Evolutionary conservation across 2,113 vertebrate genomes (phyloP).

Genomic region (Xenopus borealis): DNA sequence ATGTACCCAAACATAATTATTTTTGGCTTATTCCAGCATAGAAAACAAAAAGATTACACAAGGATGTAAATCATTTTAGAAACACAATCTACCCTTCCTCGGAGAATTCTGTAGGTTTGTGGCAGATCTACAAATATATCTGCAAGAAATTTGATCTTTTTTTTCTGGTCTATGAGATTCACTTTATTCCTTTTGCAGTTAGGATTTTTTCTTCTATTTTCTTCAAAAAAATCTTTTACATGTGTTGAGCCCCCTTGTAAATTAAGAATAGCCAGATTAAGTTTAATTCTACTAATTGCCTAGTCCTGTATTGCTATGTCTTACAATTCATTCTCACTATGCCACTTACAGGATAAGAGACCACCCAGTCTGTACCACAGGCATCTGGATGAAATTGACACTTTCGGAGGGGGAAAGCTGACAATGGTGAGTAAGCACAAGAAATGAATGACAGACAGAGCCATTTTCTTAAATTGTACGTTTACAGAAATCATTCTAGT

Average conservation of each 20-base stretch:
- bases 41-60: too few relatives aligned
- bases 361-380: neutral
- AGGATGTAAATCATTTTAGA: too few relatives aligned
- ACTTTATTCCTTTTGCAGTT: too few relatives aligned
- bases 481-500: too few relatives aligned
- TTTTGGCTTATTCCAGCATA: too few relatives aligned
- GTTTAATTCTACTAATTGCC: constrained; percentile 4
- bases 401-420: neutral
- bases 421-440: neutral
- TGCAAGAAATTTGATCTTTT: too few relatives aligned
- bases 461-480: too few relatives aligned
- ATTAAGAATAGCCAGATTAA: constrained; percentile 1
- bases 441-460: neutral
- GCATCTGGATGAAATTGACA: constrained; percentile 32
- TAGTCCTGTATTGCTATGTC: constrained; percentile 17
- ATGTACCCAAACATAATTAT: too few relatives aligned
- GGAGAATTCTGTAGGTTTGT: too few relatives aligned
- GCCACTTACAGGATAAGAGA: constrained; percentile 10
- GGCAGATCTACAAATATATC: too few relatives aligned
- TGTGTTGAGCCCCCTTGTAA: neutral
- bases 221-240: neutral
- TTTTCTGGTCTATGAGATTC: too few relatives aligned
- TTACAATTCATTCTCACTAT: neutral
- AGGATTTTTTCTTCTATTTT: neutral
- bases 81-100: too few relatives aligned